Evolutionary conservation across 1,140 invertebrate species (phyloP), one percentile per base, ranked within the genome.

Genomic region (Drosophila prosaltans): DNA sequence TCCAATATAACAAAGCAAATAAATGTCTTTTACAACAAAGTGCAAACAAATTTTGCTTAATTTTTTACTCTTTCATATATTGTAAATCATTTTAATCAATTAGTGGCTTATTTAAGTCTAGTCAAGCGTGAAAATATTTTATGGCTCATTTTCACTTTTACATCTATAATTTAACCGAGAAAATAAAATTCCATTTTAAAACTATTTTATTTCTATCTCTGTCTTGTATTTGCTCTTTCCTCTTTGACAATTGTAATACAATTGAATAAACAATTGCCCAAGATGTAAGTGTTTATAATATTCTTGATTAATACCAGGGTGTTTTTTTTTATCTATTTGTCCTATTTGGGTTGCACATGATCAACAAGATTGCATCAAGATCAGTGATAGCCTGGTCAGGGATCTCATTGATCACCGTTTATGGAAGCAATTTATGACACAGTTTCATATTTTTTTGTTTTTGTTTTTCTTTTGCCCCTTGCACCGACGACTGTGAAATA

Each of bases 291-390:
- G 73, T 51, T 51, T 76, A 73, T 32, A 77, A 51, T 76, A 39
- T 45, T 59, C 21, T 61, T 61, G 45, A 88, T 77, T 83, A 82
- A 76, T 71, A 66, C 48, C 10, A 63, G 76, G 51, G 57, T 51
- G 16, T 16, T 16, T 41, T 45, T 9, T 45, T 36, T 10, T 41
- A 41, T 41, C 11, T 30, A 43, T 70, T 36, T 30, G 28, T 58
- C 28, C 65, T 78, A 81, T 75, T 85, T 55, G 69, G 65, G 70
- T 72, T 69, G 74, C 63, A 45, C 58, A 63, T 78, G 72, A 70
- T 61, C 63, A 32, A 58, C 67, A 45, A 36, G 41, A 60, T 39
- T 65, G 58, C 72, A 81, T 85, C 65, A 48, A 16, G 45, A 51
- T 51, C 45, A 5, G 21, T 51, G 21, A 7, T 26, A 51, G 24